Evolutionary conservation across 2,888 invertebrate genomes (phyloP).

Genomic region (Caenorhabditis wallacei): DNA sequence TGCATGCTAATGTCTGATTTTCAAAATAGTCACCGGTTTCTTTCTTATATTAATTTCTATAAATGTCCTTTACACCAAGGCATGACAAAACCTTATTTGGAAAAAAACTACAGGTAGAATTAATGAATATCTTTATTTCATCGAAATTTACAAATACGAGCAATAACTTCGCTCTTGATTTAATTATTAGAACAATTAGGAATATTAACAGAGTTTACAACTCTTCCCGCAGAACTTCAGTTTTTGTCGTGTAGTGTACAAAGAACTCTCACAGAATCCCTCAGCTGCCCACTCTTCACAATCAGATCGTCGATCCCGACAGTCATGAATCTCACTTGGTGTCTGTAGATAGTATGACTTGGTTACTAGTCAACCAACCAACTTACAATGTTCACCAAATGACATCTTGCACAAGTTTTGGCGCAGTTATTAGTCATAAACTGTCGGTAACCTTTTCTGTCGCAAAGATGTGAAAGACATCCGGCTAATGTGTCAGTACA

Average conservation of each 20-base stretch:
- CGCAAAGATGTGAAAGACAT: conserved; percentile 74
- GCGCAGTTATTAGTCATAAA: conserved; percentile 78
- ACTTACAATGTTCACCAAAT: conserved; percentile 70
- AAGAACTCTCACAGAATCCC: conserved; percentile 76
- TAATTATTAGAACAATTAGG: background rate
- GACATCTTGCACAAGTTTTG: conserved; percentile 76
- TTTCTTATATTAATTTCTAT: too few species aligned
- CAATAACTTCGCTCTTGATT: conserved; percentile 49
- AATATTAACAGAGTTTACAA: conserved; percentile 73
- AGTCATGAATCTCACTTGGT: conserved; percentile 66
- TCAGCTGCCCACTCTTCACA: conserved; percentile 78
- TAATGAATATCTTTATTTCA: conserved; percentile 12
- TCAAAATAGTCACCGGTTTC: too few species aligned
- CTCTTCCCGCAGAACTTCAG: conserved; percentile 77
- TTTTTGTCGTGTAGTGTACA: conserved; percentile 77
- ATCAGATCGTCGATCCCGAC: conserved; percentile 75
- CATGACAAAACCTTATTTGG: too few species aligned
- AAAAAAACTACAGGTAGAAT: too few species aligned
- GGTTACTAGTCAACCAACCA: background rate
- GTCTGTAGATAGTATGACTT: conserved; percentile 43
- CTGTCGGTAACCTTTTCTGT: conserved; percentile 71
- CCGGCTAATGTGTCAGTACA: conserved; percentile 73
- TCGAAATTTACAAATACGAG: conserved; percentile 54
- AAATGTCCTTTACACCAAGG: too few species aligned
- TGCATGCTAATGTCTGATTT: too few species aligned